Percentiles rank a stretch among this genome's conserved stretches.
These are phyloP conservation scores for Atopsyche davidsoni DNA, from an alignment of 1,140 invertebrate genomes.

Conservation along the genomic window DNA sequence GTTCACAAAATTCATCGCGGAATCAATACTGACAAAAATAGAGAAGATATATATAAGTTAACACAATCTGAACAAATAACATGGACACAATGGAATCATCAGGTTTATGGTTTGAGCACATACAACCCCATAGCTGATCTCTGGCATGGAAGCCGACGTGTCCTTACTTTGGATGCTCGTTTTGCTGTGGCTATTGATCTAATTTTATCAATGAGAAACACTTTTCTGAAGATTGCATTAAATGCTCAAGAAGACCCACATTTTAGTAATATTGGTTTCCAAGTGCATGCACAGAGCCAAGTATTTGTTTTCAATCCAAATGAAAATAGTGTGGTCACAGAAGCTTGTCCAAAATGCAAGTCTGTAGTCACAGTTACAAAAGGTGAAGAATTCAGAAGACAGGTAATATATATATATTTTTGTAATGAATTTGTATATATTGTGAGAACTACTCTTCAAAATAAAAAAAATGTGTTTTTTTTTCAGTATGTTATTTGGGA, in stretches of 20 bases:
- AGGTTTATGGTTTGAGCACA: conserved; percentile 31
- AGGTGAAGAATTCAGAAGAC: conserved; percentile 30
- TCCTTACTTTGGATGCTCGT: conserved; percentile 30
- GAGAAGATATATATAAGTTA: conserved; percentile 8
- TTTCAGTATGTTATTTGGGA: conserved; percentile 30
- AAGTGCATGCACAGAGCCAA: conserved; percentile 31
- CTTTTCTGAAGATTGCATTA: conserved; percentile 5
- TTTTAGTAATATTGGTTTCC: conserved; percentile 27
- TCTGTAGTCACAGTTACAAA: conserved; percentile 32
- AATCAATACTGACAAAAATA: conserved; percentile 3
- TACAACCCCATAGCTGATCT: conserved; percentile 39
- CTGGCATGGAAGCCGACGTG: conserved; percentile 37
- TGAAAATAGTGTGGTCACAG: conserved; percentile 31
- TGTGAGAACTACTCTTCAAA: neutral
- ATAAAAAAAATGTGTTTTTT: conserved; percentile 3
- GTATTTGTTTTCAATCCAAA: conserved; percentile 33
- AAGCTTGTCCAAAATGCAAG: conserved; percentile 33
- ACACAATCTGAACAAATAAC: conserved; percentile 1
- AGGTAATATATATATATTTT: too few species aligned
- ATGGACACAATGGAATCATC: conserved; percentile 11
- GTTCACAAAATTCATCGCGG: conserved; percentile 30
- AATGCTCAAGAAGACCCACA: neutral
- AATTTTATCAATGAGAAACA: conserved; percentile 27
- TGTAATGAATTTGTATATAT: conserved; percentile 4
- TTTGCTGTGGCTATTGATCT: conserved; percentile 34